A percentile compares a stretch with the other conserved stretches of the same genome.
Evolutionary conservation across 2,113 vertebrate species (phyloP).

Genomic region (Glaucidium brasilianum): DNA sequence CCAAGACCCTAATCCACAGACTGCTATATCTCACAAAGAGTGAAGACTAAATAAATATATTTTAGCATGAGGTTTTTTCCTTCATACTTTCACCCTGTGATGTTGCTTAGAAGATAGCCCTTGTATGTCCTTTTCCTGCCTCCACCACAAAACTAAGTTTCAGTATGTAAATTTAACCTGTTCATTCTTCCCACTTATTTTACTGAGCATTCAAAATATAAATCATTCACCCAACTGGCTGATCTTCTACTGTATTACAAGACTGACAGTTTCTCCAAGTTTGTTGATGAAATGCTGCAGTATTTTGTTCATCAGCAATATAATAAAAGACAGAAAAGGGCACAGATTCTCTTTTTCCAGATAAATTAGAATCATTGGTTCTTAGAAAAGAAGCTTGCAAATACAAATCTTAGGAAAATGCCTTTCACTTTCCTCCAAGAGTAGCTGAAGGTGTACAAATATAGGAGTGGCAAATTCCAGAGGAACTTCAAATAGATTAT

Average conservation of each 20-base stretch:
- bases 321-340: background rate
- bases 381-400: background rate
- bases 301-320: background rate
- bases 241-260: background rate
- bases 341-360: background rate
- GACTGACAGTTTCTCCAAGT: background rate
- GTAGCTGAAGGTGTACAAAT: background rate
- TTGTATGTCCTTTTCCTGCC: background rate
- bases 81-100: background rate
- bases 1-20: background rate
- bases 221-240: background rate
- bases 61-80: background rate
- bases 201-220: background rate
- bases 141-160: background rate
- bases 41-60: background rate
- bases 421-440: background rate
- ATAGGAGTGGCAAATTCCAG: slow-evolving; percentile 55
- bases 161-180: background rate
- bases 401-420: background rate
- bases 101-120: background rate
- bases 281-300: background rate
- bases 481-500: slow-evolving; percentile 51
- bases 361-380: background rate
- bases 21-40: background rate
- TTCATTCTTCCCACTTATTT: background rate